A percentile compares a stretch with the other conserved stretches of the same genome.
These are phyloP conservation scores for Heptranchias perlo DNA, from an alignment of 2,113 vertebrate genomes.

Conservation along the genomic window DNA sequence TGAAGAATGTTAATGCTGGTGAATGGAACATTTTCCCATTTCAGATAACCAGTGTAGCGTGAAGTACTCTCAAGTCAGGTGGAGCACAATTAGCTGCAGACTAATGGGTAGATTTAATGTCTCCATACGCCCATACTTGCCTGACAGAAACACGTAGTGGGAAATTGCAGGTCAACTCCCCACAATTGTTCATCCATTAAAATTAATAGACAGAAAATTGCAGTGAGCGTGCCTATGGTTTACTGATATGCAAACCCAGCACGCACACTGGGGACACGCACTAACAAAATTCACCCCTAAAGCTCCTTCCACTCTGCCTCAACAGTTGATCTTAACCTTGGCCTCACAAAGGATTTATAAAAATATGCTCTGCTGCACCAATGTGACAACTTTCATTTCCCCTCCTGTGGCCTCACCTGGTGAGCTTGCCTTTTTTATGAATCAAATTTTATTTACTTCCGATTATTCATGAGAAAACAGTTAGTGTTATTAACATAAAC, in stretches of 20 bases:
- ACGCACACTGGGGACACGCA: neutral
- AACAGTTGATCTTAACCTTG: neutral
- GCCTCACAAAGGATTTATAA: neutral
- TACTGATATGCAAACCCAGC: neutral
- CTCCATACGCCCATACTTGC: neutral
- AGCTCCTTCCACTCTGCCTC: neutral
- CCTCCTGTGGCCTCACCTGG: neutral
- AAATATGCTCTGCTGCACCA: neutral
- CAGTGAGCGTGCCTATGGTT: neutral
- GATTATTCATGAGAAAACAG: neutral
- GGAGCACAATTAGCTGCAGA: neutral
- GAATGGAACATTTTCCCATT: neutral
- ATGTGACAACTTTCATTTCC: neutral
- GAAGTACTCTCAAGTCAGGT: neutral
- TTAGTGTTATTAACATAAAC: neutral
- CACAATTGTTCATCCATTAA: neutral
- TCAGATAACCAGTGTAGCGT: neutral
- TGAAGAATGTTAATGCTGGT: neutral
- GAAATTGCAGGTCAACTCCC: neutral
- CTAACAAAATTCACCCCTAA: neutral
- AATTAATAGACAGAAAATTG: neutral
- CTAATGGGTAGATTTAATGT: neutral
- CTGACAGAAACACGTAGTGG: neutral
- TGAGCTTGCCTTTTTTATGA: neutral
- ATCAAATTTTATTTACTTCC: neutral